phyloP scores from a whole-genome alignment of 2,888 invertebrate species.

The Eristalis tenax region DNA sequence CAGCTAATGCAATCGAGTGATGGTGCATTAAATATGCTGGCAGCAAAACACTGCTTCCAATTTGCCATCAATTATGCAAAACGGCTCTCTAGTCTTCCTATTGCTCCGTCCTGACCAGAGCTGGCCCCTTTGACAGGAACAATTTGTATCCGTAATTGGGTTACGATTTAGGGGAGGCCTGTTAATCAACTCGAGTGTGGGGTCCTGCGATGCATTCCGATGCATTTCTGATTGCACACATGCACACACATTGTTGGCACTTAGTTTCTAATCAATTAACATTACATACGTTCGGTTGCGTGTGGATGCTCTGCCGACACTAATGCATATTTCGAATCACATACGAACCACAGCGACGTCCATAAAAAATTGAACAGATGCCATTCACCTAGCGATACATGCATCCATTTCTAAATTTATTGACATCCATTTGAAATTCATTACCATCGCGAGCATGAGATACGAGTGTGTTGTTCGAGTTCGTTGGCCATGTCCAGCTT shows the following conservation, averaged over 20 bases:
- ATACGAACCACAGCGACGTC: constrained; percentile 46
- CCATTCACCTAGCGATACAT: constrained; percentile 46
- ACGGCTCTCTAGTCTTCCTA: constrained; percentile 73
- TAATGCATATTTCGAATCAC: constrained; percentile 61
- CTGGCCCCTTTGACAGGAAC: constrained; percentile 66
- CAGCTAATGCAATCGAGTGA: constrained; percentile 58
- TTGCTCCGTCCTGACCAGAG: constrained; percentile 61
- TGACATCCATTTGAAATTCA: constrained; percentile 45
- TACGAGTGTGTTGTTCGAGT: constrained; percentile 3
- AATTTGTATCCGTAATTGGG: constrained; percentile 70
- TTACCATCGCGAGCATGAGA: constrained; percentile 31
- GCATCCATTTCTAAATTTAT: constrained; percentile 16
- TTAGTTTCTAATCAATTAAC: constrained; percentile 69
- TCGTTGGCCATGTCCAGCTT: not conserved
- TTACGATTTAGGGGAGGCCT: constrained; percentile 58
- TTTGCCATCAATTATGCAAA: constrained; percentile 81
- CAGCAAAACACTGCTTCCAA: constrained; percentile 78
- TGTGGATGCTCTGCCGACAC: constrained; percentile 32
- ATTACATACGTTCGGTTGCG: constrained; percentile 17
- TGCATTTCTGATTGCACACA: constrained; percentile 58
- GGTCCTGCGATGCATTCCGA: constrained; percentile 30
- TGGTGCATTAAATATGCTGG: constrained; percentile 67
- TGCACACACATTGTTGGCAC: constrained; percentile 45
- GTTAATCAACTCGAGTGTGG: constrained; percentile 4
- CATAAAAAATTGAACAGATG: constrained; percentile 55